Base-by-base conservation (phyloP, 2,113 vertebrate species). In the Charadrius vociferus region DNA sequence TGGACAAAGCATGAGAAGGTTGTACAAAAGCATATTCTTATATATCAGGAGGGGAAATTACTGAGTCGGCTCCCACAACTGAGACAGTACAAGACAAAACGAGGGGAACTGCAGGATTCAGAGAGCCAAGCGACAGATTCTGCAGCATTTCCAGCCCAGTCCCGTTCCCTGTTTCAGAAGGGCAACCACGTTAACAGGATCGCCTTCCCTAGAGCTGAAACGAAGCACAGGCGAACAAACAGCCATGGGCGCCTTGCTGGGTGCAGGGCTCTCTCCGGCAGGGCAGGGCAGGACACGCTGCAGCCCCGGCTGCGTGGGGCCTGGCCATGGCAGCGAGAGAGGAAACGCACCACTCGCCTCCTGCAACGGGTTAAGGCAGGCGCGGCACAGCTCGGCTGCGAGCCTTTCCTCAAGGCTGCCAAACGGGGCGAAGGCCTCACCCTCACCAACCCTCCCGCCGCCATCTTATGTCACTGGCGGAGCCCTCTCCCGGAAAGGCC, bases 191-290 rank as follows among this genome's bases (percentile, higher is more conserved):
- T 26, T n/a, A 43, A 29, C 12, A 7, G 13, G 5, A 30, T 6
- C 4, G 3, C 22, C 23, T 45, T 10, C 50, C 34, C 12, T 3
- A 27, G 12, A 68, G 23, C 13, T 18, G 17, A 10, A n/a, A 14
- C 0, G 18, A 14, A 30, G 37, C 1, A 20, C 1, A 29, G 29
- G 29, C 0, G 1, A 53, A 45, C 0, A 6, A 45, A 10, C 6
- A 26, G 41, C 43, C 9, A 0, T 1, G 3, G 10, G 9, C 22
- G 6, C 10, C 78, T 12, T 9, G 26, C 59, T 29, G 39, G 27
- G 2, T 1, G 14, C 29, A 4, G 14, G 30, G 23, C 29, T n/a
- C 47, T 21, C 71, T 9, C 29, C 6, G 16, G 47, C 47, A 9
- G 1, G 3, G 47, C 47, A 12, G 1, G 2, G 52, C 52, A 12